A percentile compares a stretch with the other conserved stretches of the same genome.
Conservation (phyloP, 2,113 vertebrate genomes). For the Colossoma macropomum region DNA sequence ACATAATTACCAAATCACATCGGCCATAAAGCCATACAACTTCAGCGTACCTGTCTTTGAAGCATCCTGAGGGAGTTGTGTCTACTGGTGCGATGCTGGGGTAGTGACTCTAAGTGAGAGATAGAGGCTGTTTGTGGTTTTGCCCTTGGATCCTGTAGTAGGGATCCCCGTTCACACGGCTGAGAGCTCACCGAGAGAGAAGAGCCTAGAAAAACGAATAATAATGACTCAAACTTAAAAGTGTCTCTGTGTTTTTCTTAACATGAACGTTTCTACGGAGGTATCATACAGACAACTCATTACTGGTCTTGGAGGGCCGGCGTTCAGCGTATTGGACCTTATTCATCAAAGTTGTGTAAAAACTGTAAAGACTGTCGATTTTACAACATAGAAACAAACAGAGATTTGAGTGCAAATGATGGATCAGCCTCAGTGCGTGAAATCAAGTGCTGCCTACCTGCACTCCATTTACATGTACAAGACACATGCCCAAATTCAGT, state of each 20-base stretch:
- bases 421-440: no score
- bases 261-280: no score
- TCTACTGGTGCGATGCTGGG: constrained; percentile 20
- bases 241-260: neutral
- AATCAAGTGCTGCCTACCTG: no score
- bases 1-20: neutral
- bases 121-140: constrained; percentile 60
- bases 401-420: no score
- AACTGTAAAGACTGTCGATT: no score
- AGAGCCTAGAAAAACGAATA: constrained; percentile 76
- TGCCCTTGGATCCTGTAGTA: constrained; percentile 79
- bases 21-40: neutral
- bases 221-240: neutral
- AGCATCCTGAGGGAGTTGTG: constrained; percentile 67
- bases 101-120: constrained; percentile 57
- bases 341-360: no score
- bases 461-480: no score
- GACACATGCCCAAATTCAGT: no score
- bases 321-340: no score
- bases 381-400: no score
- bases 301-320: no score
- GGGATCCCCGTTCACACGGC: constrained; percentile 69
- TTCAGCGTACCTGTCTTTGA: constrained; percentile 80
- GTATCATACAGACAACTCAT: no score
- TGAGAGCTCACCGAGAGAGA: constrained; percentile 82